Evolutionary conservation across 2,113 vertebrate species (phyloP), one percentile per base, ranked within the genome.

Genomic region (Dolichallabes microphthalmus): DNA sequence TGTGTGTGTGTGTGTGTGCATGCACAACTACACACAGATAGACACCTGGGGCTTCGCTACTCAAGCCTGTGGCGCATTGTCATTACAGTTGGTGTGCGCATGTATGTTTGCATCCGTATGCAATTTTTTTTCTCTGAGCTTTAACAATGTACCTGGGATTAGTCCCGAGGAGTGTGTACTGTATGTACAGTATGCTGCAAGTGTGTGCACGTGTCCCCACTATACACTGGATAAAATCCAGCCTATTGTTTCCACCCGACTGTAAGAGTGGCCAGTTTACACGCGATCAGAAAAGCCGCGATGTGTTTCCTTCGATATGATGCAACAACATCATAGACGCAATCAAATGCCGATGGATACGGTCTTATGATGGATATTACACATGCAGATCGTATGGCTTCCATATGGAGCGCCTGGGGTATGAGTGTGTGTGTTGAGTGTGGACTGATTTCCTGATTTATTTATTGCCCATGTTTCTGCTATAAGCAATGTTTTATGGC

Each of bases 311-410:
- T 73, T 20, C 61, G 32, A 50, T 83, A 80, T 61, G 82, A 63
- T 17, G 60, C 35, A 12, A 55, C 45, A 52, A 84, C 20, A 64
- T 15, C 57, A 58, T 27, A 35, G 52, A 52, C 50, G 17, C 27
- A 82, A 57, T 71, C 53, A 32, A 88, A 74, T 73, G 50, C 30
- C 27, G 57, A 55, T 22, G 58, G 84, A 69, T 69, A 53, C 10
- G 64, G 20, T 79, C 30, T 66, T 86, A 22, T 77, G 87, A 88
- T 84, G 82, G 82, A 63, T 86, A 88, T 86, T 83, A 84, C 85
- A 82, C 74, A 75, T 84, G 64, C 58, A 45, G 30, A 76, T 73
- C 14, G 82, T 88, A 86, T 88, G 87, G 63, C 87, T 88, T 88
- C 85, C 87, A 88, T 84, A 84, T 86, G 85, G 64, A 76, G 39